A percentile compares a stretch with the other conserved stretches of the same genome.
Evolutionary conservation across 2,797 vertebrate species (phyloP).

Genomic region (Botia kubotai): DNA sequence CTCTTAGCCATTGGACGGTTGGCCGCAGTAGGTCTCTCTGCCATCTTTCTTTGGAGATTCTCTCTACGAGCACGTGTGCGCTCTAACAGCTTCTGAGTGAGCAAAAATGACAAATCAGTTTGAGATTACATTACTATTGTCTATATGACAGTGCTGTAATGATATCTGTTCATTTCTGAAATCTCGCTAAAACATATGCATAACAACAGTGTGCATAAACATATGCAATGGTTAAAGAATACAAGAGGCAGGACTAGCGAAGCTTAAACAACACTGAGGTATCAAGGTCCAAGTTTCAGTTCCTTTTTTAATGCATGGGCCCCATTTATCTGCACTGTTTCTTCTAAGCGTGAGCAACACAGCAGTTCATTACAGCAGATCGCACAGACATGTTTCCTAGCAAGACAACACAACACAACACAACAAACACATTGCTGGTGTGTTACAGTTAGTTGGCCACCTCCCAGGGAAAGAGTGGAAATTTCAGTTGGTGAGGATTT

Average conservation of each 20-base stretch:
- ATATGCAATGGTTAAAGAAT: too few relatives aligned
- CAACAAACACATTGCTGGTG: conserved; percentile 74
- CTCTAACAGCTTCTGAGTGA: conserved; percentile 90
- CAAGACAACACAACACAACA: too few relatives aligned
- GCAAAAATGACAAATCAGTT: background rate
- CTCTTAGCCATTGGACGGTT: conserved; percentile 81
- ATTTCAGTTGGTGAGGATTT: conserved; percentile 70
- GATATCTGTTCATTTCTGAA: background rate
- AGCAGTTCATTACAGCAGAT: conserved; percentile 27
- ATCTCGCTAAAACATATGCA: background rate
- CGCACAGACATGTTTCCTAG: conserved; percentile 57
- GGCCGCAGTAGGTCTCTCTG: conserved; percentile 83
- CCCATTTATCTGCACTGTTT: background rate
- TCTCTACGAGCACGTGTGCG: conserved; percentile 93
- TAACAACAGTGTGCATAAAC: background rate
- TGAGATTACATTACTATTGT: too few relatives aligned
- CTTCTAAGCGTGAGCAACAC: conserved; percentile 23
- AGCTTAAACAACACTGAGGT: background rate
- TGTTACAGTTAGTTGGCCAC: conserved; percentile 41
- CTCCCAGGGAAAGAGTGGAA: conserved; percentile 64
- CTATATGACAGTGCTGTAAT: background rate
- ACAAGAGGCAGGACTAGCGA: background rate
- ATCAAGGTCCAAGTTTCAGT: background rate
- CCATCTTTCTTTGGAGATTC: conserved; percentile 95
- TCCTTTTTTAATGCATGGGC: background rate